Percentiles rank a stretch among this genome's conserved stretches.
phyloP scores from a whole-genome alignment of 1,140 invertebrate species.

The Saccostrea echinata region DNA sequence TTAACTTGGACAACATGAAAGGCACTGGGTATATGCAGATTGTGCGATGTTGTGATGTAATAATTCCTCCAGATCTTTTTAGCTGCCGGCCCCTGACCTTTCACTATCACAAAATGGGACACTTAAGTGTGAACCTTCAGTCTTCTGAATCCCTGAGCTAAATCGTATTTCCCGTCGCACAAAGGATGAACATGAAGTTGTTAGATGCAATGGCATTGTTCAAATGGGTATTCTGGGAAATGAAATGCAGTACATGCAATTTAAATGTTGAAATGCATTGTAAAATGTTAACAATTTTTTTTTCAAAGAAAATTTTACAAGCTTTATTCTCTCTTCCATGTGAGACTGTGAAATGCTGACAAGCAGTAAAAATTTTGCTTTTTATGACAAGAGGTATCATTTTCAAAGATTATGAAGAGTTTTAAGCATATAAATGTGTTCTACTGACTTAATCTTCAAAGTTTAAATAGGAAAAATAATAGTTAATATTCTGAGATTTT shows the following conservation, averaged over 20 bases:
- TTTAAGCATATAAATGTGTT: too few relatives aligned
- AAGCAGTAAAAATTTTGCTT: background rate
- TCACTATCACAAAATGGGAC: constrained; percentile 21
- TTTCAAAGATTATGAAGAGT: too few relatives aligned
- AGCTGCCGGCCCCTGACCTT: constrained; percentile 26
- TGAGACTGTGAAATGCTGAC: background rate
- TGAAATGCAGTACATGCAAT: background rate
- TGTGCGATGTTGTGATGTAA: constrained; percentile 29
- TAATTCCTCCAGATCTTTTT: constrained; percentile 30
- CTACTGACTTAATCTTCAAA: too few relatives aligned
- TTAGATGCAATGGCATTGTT: background rate
- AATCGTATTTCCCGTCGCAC: background rate
- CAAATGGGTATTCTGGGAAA: background rate
- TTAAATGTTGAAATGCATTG: background rate
- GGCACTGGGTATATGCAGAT: constrained; percentile 35
- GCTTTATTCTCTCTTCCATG: background rate
- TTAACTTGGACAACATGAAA: constrained; percentile 20
- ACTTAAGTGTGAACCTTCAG: constrained; percentile 1
- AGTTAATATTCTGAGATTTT: too few relatives aligned
- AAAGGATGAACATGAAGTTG: background rate
- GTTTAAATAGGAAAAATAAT: too few relatives aligned
- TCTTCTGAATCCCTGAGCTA: constrained; percentile 21
- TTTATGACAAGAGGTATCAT: too few relatives aligned
- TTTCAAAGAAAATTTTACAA: background rate
- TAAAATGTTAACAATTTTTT: background rate